Evolutionary conservation across 2,113 vertebrate genomes (phyloP), one percentile per base, ranked within the genome.

Genomic region (Mirza zaza): DNA sequence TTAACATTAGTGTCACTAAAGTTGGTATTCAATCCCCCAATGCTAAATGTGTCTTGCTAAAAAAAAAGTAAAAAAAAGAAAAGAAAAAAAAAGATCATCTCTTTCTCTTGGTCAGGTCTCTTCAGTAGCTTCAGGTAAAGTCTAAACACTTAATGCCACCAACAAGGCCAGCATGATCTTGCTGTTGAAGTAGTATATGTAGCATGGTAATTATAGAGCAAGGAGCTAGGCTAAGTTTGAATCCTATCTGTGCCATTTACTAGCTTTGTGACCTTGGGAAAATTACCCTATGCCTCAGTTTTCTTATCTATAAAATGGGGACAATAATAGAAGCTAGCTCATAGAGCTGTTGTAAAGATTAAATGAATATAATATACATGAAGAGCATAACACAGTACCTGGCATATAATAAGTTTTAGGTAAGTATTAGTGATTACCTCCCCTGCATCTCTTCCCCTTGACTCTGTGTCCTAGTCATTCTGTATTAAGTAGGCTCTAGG

Each of bases 281-380:
- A 73, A 6, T 67, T 42, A 42, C 71, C 71, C 36, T 77, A 2
- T 59, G 23, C n/a, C 65, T 87, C 81, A 70, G 61, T 18, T 86
- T 81, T 75, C 65, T 92, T 65, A 63, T 85, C 89, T 96, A 45
- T 77, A 85, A 96, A 94, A 73, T 39, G 65, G 71, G 55, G 12
- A 57, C 45, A 80, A 65, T 36, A 70, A 45, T 27, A 79, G 82
- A 61, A 48, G 20, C 59, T 8, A 55, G 48, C 36, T 90, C 25
- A 65, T 11, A 65, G 63, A 29, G 15, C 20, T 75, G 10, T 36
- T 39, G n/a, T 29, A 9, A 70, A 87, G 29, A 63, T 4, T 18
- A 63, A 70, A n/a, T 27, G 10, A 79, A 23, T 55, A 48, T 18
- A 42, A 61, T 34, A 48, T 18, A 57, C 32, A 79, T 8, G 71